Evolutionary conservation across 2,888 invertebrate genomes (phyloP).

Genomic region (Platycheirus rosarum): DNA sequence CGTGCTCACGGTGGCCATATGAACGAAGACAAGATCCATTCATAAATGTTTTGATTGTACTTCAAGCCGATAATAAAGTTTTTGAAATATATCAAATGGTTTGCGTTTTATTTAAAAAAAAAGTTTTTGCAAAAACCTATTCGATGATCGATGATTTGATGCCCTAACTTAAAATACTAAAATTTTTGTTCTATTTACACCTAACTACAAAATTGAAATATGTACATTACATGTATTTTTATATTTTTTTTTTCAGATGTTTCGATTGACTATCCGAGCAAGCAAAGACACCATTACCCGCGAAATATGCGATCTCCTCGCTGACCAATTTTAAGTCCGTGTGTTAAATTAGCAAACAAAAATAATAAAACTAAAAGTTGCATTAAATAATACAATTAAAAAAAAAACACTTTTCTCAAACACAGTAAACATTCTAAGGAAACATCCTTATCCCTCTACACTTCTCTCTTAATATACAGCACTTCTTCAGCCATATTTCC

Average conservation of each 20-base stretch:
- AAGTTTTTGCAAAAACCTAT: too few species aligned
- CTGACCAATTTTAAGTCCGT: constrained; percentile 93
- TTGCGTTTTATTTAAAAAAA: too few species aligned
- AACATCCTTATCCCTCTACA: constrained; percentile 45
- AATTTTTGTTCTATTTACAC: too few species aligned
- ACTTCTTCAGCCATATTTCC: constrained; percentile 65
- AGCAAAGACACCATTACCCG: constrained; percentile 98
- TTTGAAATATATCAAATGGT: too few species aligned
- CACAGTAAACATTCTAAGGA: constrained; percentile 53
- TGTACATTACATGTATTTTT: too few species aligned
- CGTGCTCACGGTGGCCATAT: too few species aligned
- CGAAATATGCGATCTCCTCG: constrained; percentile 95
- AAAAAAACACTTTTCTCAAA: constrained; percentile 54
- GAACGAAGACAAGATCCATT: too few species aligned
- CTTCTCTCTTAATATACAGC: constrained; percentile 65
- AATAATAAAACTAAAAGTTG: constrained; percentile 39
- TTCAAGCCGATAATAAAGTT: too few species aligned
- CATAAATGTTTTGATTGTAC: too few species aligned
- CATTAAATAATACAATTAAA: constrained; percentile 27
- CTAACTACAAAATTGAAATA: too few species aligned
- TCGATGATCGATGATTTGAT: too few species aligned
- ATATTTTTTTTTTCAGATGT: constrained; percentile 90
- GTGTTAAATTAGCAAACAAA: constrained; percentile 38
- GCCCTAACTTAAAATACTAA: too few species aligned
- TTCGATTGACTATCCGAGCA: constrained; percentile 97